These are phyloP conservation scores for Helicoverpa zea DNA, from an alignment of 1,140 invertebrate genomes.

Conservation along the genomic window DNA sequence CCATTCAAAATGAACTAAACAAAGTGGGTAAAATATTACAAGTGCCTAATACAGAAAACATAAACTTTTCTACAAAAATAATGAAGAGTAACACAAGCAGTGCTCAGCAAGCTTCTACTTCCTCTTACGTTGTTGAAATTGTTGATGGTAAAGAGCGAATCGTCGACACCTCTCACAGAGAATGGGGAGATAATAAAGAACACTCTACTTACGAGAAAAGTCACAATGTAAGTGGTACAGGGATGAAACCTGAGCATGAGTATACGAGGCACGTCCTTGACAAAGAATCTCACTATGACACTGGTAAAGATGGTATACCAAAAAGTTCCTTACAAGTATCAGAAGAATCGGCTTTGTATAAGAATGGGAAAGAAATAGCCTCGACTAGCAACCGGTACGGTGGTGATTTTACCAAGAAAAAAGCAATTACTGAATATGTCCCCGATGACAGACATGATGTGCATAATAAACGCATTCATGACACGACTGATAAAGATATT, in stretches of 20 bases:
- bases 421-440: constrained; percentile 74
- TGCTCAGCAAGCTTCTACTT: constrained; percentile 85
- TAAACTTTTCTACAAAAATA: constrained; percentile 82
- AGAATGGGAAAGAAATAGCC: constrained; percentile 81
- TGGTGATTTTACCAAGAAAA: constrained; percentile 78
- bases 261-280: constrained; percentile 86
- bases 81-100: constrained; percentile 83
- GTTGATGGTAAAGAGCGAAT: constrained; percentile 88
- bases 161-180: constrained; percentile 86
- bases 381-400: constrained; percentile 77
- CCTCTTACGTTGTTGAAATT: constrained; percentile 87
- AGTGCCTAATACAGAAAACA: constrained; percentile 72
- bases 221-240: constrained; percentile 82
- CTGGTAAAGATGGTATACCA: constrained; percentile 84
- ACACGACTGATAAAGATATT: constrained; percentile 64
- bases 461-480: constrained; percentile 63
- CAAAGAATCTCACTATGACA: constrained; percentile 86
- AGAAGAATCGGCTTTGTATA: constrained; percentile 80
- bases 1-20: constrained; percentile 77
- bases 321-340: constrained; percentile 75
- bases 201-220: constrained; percentile 85
- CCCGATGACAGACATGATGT: constrained; percentile 66
- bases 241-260: constrained; percentile 86
- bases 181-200: constrained; percentile 86
- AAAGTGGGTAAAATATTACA: constrained; percentile 81